Conservation (phyloP, 2,888 invertebrate species). For the Adela reaumurella region DNA sequence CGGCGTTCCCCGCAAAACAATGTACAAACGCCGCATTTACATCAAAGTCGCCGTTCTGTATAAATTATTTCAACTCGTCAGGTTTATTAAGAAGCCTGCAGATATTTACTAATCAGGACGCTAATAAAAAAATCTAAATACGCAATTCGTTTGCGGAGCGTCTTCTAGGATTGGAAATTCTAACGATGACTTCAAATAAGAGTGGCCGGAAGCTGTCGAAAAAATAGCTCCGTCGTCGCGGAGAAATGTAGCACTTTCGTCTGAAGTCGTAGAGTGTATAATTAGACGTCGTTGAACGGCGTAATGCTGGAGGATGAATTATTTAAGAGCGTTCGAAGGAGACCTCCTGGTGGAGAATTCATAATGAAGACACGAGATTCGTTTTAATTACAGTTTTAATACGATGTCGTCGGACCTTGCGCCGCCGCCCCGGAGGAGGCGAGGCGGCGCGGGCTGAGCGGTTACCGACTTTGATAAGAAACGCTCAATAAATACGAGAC, state of each 20-base stretch:
- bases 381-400: background rate
- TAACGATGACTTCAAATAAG: background rate
- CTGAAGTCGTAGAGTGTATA: background rate
- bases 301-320: slow-evolving; percentile 6
- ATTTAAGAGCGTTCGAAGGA: slow-evolving; percentile 14
- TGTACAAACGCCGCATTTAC: no score
- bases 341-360: slow-evolving; percentile 15
- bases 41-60: background rate
- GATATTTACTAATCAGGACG: background rate
- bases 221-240: background rate
- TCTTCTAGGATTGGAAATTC: background rate
- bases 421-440: no score
- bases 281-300: background rate
- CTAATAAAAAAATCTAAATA: background rate
- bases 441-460: no score
- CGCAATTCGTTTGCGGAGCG: background rate
- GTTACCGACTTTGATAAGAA: background rate
- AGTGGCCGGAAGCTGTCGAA: background rate
- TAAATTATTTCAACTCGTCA: background rate
- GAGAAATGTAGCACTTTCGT: background rate
- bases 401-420: background rate
- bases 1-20: no score
- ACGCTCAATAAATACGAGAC: background rate
- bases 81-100: background rate
- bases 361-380: slow-evolving; percentile 17